Conservation (phyloP, 2,113 vertebrate species). For the Albula glossodonta region DNA sequence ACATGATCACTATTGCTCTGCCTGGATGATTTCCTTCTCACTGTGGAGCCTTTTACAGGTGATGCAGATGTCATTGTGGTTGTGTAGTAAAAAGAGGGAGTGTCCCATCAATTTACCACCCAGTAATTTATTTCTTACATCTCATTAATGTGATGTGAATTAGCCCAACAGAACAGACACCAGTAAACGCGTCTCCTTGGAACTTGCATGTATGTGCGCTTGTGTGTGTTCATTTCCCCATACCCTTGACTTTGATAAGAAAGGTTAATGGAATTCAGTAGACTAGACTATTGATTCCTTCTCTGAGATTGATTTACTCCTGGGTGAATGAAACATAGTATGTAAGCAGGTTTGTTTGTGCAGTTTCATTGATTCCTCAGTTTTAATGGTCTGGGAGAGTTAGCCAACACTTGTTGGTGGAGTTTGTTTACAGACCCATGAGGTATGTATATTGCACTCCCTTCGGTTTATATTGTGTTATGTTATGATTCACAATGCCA, state of each 20-base stretch:
- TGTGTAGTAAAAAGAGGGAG: too few relatives aligned
- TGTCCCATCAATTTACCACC: background rate
- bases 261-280: background rate
- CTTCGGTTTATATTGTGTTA: too few relatives aligned
- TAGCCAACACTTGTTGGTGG: background rate
- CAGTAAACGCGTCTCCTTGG: too few relatives aligned
- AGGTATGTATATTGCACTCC: too few relatives aligned
- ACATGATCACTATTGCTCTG: too few relatives aligned
- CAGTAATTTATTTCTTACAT: background rate
- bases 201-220: too few relatives aligned
- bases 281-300: background rate
- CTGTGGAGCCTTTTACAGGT: too few relatives aligned
- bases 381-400: background rate
- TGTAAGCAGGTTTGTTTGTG: conserved; percentile 10
- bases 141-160: background rate
- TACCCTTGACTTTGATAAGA: background rate
- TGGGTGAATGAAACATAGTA: background rate
- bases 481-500: too few relatives aligned
- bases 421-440: background rate
- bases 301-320: background rate
- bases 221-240: background rate
- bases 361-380: background rate
- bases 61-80: too few relatives aligned
- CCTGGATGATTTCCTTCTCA: too few relatives aligned
- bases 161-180: too few relatives aligned